A percentile compares a stretch with the other conserved stretches of the same genome.
Evolutionary conservation across 2,888 invertebrate genomes (phyloP).

Genomic region (Andrena camellia): DNA sequence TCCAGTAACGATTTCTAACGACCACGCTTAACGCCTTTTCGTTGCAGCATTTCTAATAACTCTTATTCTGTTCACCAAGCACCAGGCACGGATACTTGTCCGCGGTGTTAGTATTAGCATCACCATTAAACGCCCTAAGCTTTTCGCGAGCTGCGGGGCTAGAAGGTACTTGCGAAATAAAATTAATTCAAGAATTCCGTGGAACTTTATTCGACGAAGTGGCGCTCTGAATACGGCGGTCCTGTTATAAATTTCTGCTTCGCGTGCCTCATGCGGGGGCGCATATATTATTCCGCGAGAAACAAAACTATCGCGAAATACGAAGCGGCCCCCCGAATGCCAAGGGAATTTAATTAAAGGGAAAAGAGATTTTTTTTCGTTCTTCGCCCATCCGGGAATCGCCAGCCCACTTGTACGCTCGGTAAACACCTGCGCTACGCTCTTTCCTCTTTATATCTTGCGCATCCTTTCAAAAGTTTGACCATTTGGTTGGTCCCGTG

Average conservation of each 20-base stretch:
- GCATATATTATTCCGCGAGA: conserved; percentile 3
- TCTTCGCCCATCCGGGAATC: conserved; percentile 26
- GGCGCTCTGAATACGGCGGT: neutral
- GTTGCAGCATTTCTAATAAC: neutral
- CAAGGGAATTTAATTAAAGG: conserved; percentile 57
- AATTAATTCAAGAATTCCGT: neutral
- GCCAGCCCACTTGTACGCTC: conserved; percentile 11
- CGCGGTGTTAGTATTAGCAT: neutral
- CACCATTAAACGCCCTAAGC: neutral
- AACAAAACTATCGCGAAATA: conserved; percentile 6
- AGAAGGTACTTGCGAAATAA: neutral
- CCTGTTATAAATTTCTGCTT: neutral
- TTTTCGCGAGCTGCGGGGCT: neutral
- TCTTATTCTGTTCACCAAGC: neutral
- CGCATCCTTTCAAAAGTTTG: neutral
- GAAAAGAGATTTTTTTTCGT: conserved; percentile 33
- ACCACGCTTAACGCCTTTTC: neutral
- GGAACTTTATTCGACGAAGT: neutral
- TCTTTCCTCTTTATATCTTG: conserved; percentile 8
- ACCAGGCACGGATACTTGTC: neutral
- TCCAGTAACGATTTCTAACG: neutral
- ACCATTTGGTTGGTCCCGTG: neutral
- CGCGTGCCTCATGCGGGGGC: neutral
- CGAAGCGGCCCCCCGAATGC: conserved; percentile 7
- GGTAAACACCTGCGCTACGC: conserved; percentile 39